Evolutionary conservation across 1,140 invertebrate species (phyloP), one percentile per base, ranked within the genome.

Genomic region (Dinoponera quadriceps): DNA sequence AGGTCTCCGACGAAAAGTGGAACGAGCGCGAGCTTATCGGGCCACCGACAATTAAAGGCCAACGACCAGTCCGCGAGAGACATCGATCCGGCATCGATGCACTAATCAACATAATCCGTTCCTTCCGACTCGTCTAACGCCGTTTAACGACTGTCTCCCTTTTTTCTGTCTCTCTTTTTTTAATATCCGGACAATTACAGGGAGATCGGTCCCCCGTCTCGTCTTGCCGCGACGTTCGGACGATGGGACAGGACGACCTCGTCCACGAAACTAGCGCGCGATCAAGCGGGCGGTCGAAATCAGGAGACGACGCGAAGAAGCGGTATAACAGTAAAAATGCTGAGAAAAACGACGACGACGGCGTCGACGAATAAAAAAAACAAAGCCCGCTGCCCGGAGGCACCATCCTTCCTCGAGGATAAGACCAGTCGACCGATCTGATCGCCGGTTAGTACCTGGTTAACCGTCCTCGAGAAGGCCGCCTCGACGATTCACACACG

Each of bases 371-470:
- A 87, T 60, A 69, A 82, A 86, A 82, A 86, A 69, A 89, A 81
- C 69, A 82, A 81, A 83, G 82, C 65, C 88, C 38, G 38, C 7
- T 9, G 38, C 38, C 38, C 85, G 86, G 83, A 89, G 87, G 86
- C 89, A 85, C 66, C 57, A 11, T 72, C 25, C 38, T 78, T 87
- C 60, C 44, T 84, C 68, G 66, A 27, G 89, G 84, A 92, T 91
- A 91, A 92, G 90, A 91, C 88, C 85, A 90, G 91, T 90, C 88
- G 88, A 83, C 85, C 88, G 83, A 91, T 90, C 86, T 89, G 80
- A 82, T 71, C 81, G 60, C 57, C 75, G 81, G 89, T 92, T 92
- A 92, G 92, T 92, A 90, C 86, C 86, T 90, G 85, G 85, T 90
- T 88, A 88, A 92, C 91, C 87, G 88, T 90, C 88, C 85, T 85